Percentiles rank a stretch among this genome's conserved stretches.
Evolutionary conservation across 2,113 vertebrate genomes (phyloP).

Genomic region (Ellobius talpinus): DNA sequence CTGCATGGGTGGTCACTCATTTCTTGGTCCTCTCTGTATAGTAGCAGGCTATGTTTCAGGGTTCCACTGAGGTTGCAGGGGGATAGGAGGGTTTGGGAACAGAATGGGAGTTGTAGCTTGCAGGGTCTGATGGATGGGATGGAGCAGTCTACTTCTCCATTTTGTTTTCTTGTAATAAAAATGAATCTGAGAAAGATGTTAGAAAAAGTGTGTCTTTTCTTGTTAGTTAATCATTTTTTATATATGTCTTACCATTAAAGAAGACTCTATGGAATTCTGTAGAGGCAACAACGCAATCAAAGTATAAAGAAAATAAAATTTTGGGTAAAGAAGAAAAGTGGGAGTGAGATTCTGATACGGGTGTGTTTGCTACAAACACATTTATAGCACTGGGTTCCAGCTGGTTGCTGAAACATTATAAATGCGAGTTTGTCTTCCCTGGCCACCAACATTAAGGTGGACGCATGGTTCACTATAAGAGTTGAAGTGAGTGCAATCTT

Average conservation of each 20-base stretch:
- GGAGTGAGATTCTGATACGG: neutral
- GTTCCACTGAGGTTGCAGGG: too few species aligned
- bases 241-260: neutral
- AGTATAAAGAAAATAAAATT: constrained; percentile 1
- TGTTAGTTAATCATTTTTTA: neutral
- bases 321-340: constrained; percentile 29
- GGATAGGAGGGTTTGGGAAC: too few species aligned
- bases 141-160: neutral
- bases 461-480: neutral
- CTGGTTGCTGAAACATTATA: neutral
- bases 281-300: neutral
- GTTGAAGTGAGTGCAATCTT: constrained; percentile 8
- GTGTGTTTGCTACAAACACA: neutral
- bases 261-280: neutral
- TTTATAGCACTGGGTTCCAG: neutral
- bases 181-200: constrained; percentile 14
- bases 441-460: neutral
- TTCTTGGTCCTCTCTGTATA: too few species aligned
- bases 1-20: too few species aligned
- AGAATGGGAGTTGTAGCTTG: too few species aligned
- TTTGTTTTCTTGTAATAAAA: constrained; percentile 4
- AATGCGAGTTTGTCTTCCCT: constrained; percentile 26
- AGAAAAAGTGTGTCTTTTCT: constrained; percentile 34
- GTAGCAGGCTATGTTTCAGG: too few species aligned
- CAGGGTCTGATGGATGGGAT: too few species aligned